phyloP scores from a whole-genome alignment of 2,113 vertebrate species.

The Oncorhynchus keta region DNA sequence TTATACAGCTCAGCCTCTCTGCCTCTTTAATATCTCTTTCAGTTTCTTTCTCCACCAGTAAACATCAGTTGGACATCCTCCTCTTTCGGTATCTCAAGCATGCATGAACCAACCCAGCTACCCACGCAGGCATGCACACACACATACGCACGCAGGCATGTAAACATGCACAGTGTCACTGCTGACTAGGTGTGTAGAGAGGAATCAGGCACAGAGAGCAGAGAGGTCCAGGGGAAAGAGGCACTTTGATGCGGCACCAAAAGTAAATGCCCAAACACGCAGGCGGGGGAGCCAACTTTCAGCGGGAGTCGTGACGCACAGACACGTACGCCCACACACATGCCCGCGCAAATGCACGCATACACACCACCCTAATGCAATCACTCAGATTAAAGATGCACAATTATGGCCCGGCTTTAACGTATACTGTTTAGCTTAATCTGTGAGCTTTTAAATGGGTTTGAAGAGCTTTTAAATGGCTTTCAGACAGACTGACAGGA shows the following conservation, averaged over 20 bases:
- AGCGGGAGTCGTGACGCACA: no score
- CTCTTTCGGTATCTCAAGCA: neutral
- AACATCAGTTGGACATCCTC: neutral
- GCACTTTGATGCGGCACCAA: no score
- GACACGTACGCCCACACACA: no score
- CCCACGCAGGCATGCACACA: neutral
- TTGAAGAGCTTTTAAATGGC: no score
- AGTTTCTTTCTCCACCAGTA: neutral
- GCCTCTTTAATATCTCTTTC: neutral
- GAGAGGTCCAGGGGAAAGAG: no score
- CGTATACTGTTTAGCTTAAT: neutral
- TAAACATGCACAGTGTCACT: neutral
- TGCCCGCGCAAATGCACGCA: no score
- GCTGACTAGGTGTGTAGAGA: no score
- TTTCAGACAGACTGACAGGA: slow-evolving; percentile 1
- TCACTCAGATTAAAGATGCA: neutral
- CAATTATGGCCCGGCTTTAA: neutral
- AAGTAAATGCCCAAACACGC: no score
- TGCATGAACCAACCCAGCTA: neutral
- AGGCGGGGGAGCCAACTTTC: no score
- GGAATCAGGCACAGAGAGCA: no score
- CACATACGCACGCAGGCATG: neutral
- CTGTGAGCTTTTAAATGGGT: neutral
- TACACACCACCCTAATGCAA: neutral
- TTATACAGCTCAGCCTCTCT: neutral